phyloP scores from a whole-genome alignment of 2,888 invertebrate species.

The Pogonocherus hispidulus region DNA sequence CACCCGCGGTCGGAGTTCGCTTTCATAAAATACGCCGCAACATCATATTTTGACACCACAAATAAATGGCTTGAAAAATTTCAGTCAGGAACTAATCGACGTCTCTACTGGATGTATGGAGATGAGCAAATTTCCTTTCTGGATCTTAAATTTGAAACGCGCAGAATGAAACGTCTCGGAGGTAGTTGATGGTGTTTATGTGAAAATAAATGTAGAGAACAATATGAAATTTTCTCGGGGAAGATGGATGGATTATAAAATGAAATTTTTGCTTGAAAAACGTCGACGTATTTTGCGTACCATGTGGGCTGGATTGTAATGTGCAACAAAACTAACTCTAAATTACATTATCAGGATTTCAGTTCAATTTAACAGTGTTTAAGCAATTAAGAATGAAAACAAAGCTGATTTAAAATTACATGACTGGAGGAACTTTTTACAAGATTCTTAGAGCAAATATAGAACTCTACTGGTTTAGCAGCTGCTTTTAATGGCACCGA shows the following conservation, averaged over 20 bases:
- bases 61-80: conserved; percentile 1
- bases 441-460: no score
- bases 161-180: neutral
- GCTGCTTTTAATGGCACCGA: no score
- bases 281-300: neutral
- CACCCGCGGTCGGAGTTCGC: neutral
- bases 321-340: no score
- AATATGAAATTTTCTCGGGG: neutral
- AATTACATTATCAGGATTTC: no score
- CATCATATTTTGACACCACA: neutral
- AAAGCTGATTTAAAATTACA: no score
- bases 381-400: no score
- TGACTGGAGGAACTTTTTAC: no score
- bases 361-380: no score
- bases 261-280: neutral
- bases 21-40: neutral
- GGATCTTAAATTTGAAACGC: neutral
- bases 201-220: conserved; percentile 2
- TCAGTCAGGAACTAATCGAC: neutral
- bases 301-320: neutral
- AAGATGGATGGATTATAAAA: conserved; percentile 5
- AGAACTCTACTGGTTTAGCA: no score
- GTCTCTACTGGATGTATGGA: neutral
- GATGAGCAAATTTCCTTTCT: neutral
- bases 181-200: neutral